Evolutionary conservation across 2,113 vertebrate genomes (phyloP).

Genomic region (Polypterus senegalus): DNA sequence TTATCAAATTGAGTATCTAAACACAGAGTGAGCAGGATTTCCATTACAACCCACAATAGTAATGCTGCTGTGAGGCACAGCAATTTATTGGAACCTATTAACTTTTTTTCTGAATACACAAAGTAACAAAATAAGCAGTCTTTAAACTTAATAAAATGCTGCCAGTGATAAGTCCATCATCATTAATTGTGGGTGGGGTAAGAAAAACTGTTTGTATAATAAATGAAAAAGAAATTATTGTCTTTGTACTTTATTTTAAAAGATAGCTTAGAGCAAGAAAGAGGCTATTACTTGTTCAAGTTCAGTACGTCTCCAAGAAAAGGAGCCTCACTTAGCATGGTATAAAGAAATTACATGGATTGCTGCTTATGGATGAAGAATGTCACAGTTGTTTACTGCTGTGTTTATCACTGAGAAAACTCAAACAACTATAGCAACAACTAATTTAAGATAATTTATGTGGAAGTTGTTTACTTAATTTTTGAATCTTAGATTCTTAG

Average conservation of each 20-base stretch:
- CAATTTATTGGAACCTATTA: slow-evolving; percentile 26
- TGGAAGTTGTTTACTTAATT: too few species aligned
- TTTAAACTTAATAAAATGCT: slow-evolving; percentile 18
- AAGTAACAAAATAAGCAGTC: slow-evolving; percentile 24
- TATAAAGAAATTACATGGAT: slow-evolving; percentile 4
- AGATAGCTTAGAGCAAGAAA: neutral
- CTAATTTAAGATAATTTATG: too few species aligned
- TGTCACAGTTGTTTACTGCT: neutral
- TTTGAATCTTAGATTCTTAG: too few species aligned
- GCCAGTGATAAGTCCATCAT: slow-evolving; percentile 14
- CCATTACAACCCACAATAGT: slow-evolving; percentile 1
- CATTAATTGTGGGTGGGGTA: slow-evolving; percentile 15
- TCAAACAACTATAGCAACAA: too few species aligned
- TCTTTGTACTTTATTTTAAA: neutral
- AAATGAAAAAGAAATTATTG: neutral
- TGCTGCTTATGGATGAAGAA: neutral
- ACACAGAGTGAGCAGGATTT: slow-evolving; percentile 12
- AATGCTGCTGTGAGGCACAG: slow-evolving; percentile 18
- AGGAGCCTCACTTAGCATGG: neutral
- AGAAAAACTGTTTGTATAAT: slow-evolving; percentile 9
- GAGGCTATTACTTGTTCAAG: slow-evolving; percentile 6
- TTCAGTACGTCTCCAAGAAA: slow-evolving; percentile 13
- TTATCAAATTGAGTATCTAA: slow-evolving; percentile 18
- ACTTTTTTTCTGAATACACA: slow-evolving; percentile 2
- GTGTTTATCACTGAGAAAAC: too few species aligned